A percentile compares a stretch with the other conserved stretches of the same genome.
Evolutionary conservation across 2,113 vertebrate species (phyloP).

Genomic region (Oplegnathus fasciatus): DNA sequence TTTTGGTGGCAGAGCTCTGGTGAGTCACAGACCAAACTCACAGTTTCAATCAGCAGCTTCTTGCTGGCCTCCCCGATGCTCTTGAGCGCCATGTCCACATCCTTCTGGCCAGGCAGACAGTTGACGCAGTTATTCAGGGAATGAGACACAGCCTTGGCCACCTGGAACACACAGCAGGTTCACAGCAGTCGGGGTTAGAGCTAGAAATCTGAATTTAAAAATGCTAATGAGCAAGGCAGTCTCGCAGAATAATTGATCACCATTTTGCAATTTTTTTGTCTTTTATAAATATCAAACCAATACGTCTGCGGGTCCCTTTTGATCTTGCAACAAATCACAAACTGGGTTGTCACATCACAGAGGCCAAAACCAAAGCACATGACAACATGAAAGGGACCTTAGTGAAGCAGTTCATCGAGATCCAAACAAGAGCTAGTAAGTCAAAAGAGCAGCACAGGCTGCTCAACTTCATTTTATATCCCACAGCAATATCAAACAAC

Average conservation of each 20-base stretch:
- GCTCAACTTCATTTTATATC: background rate
- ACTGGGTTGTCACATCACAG: background rate
- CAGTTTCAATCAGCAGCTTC: constrained; percentile 95
- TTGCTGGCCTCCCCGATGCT: constrained; percentile 99
- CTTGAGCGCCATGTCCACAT: constrained; percentile 97
- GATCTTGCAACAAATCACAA: background rate
- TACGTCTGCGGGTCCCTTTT: background rate
- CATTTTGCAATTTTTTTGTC: constrained; percentile 48
- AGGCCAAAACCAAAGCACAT: constrained; percentile 9
- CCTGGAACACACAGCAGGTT: constrained; percentile 81
- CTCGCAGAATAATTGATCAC: constrained; percentile 35
- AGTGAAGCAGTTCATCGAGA: background rate
- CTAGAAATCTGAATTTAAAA: constrained; percentile 32
- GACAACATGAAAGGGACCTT: background rate
- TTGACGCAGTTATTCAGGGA: constrained; percentile 99
- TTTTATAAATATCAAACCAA: constrained; percentile 49
- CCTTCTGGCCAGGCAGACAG: constrained; percentile 98
- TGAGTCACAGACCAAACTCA: constrained; percentile 78
- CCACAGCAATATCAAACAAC: background rate
- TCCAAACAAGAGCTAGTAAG: background rate
- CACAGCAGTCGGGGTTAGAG: constrained; percentile 12
- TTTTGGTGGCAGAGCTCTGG: background rate
- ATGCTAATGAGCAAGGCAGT: constrained; percentile 50
- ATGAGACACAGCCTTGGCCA: constrained; percentile 98
- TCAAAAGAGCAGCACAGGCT: background rate